phyloP scores from a whole-genome alignment of 2,888 invertebrate species.

The Neuroscelio doddi region DNA sequence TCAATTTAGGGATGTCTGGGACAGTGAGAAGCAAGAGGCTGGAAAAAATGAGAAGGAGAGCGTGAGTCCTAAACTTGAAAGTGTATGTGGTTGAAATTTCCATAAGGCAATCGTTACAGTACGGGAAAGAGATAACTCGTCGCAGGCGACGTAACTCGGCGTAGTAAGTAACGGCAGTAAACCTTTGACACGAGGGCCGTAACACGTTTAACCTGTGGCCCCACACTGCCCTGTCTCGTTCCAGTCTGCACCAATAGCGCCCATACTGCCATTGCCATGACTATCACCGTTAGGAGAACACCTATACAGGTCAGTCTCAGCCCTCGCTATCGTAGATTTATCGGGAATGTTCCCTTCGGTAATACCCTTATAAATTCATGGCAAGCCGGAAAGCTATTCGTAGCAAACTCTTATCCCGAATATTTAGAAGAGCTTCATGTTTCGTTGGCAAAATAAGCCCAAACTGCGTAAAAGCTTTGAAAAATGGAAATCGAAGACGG shows the following conservation, averaged over 20 bases:
- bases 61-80: too few relatives aligned
- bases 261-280: constrained; percentile 33
- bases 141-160: constrained; percentile 48
- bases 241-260: constrained; percentile 42
- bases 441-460: constrained; percentile 34
- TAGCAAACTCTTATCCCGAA: constrained; percentile 47
- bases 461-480: constrained; percentile 39
- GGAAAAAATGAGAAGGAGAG: background rate
- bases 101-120: constrained; percentile 56
- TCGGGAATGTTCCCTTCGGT: constrained; percentile 53
- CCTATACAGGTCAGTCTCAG: constrained; percentile 43
- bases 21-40: constrained; percentile 8
- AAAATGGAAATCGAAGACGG: constrained; percentile 32
- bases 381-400: constrained; percentile 52
- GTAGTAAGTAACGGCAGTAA: constrained; percentile 56
- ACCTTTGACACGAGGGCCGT: constrained; percentile 57
- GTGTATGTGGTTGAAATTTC: constrained; percentile 43
- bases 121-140: constrained; percentile 48
- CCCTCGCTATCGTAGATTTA: constrained; percentile 56
- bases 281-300: constrained; percentile 48
- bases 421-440: constrained; percentile 31
- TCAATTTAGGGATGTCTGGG: constrained; percentile 14
- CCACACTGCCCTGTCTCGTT: constrained; percentile 32
- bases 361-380: constrained; percentile 63
- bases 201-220: constrained; percentile 57